Evolutionary conservation across 2,888 invertebrate genomes (phyloP).

Genomic region (Lasioglossum pauxillum): DNA sequence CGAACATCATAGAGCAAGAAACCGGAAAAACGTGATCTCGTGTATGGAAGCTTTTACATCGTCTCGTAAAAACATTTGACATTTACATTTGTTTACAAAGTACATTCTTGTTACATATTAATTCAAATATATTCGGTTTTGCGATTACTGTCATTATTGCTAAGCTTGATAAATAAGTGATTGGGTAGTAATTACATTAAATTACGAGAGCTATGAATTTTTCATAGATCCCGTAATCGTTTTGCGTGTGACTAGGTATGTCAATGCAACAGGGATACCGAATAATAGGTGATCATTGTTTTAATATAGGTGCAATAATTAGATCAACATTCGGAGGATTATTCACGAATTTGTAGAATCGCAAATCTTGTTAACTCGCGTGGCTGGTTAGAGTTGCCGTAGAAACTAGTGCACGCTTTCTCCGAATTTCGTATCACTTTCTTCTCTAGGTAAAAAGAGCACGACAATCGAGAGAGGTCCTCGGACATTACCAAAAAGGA

Average conservation of each 20-base stretch:
- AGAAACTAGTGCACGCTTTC: constrained; percentile 64
- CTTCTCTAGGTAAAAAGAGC: constrained; percentile 36
- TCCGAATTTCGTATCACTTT: constrained; percentile 63
- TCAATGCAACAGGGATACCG: too few relatives aligned
- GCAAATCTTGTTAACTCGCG: neutral
- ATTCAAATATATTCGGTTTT: neutral
- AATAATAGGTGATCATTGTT: neutral
- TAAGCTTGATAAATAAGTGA: neutral
- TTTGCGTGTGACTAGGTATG: too few relatives aligned
- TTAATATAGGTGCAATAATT: neutral
- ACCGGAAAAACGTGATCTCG: neutral
- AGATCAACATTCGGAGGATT: neutral
- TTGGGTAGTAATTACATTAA: neutral
- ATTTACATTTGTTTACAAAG: neutral
- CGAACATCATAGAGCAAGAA: neutral
- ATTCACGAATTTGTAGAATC: constrained; percentile 1
- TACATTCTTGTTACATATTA: too few relatives aligned
- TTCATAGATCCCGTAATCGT: too few relatives aligned
- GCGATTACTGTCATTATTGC: neutral
- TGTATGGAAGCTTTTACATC: neutral
- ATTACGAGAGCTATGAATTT: neutral
- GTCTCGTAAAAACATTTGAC: neutral
- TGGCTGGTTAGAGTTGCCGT: neutral
- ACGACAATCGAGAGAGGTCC: constrained; percentile 8
- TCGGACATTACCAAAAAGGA: neutral